Base-by-base conservation (phyloP, 2,113 vertebrate genomes). In the Rhadina sibilatrix region DNA sequence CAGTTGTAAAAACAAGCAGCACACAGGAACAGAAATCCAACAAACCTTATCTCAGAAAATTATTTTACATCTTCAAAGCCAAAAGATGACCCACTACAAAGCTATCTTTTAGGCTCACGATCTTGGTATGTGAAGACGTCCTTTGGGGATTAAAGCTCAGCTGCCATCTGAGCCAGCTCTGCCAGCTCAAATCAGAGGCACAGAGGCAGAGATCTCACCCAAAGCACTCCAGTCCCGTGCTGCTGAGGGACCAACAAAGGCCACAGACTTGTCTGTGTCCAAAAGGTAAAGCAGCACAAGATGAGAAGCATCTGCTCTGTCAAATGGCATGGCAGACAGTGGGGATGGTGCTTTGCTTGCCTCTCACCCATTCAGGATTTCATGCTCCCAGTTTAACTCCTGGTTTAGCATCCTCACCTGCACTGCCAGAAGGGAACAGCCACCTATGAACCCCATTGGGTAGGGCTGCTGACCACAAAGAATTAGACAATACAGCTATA, bases 341-440 rank as follows among this genome's bases (percentile, higher is more conserved):
- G 8, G 47, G 68, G 40, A 49, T 23, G 53, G 35, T 54, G 49
- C 37, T 75, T 76, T 33, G 14, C 50, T 65, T 35, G 22, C 49
- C 80, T 56, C 33, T 77, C 0, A 0, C 16, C 30, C 42, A 2
- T 33, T 80, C 50, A 47, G 46, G 57, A 71, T 83, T 79, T 83
- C 33, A 47, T 0, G 0, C 15, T 65, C 46, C 38, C 8, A 12
- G 11, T 63, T 76, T 53, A 65, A 3, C 4, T 87, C 61, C 56
- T 0, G 0, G 40, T 15, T 64, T 37, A 61, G 5, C 21, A 46
- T 2, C 4, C 28, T 11, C 8, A 56, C 22, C 37, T 21, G 23
- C 2, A 5, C 19, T 44, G 82, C 35, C 33, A 60, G 53, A 19
- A 72, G 22, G 40, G 22, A 85, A 52, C 28, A 87, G 56, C 30